Conservation (phyloP, 2,888 invertebrate genomes). For the Microdon myrmicae region DNA sequence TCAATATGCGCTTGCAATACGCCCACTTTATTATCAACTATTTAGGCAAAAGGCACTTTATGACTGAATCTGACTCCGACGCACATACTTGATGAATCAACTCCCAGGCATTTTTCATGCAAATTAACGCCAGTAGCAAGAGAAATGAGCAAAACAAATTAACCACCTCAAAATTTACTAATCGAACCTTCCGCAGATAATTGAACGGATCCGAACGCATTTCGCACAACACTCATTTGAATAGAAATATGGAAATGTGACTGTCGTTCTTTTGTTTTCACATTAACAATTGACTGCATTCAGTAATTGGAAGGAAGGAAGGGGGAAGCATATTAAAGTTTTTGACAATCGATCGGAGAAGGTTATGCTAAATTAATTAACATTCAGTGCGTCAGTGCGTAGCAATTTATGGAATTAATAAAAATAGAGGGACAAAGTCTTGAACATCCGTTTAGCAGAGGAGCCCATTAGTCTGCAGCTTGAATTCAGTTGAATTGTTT, state of each 20-base stretch:
- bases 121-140: neutral
- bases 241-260: conserved; percentile 25
- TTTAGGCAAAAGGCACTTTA: conserved; percentile 1
- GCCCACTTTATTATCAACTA: no score
- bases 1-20: neutral
- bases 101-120: conserved; percentile 18
- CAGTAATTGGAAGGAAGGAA: conserved; percentile 1
- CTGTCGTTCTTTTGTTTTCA: conserved; percentile 29
- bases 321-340: conserved; percentile 3
- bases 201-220: conserved; percentile 11
- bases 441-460: conserved; percentile 31
- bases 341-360: conserved; percentile 12
- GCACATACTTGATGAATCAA: conserved; percentile 18
- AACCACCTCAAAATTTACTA: conserved; percentile 6
- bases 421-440: conserved; percentile 16
- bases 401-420: conserved; percentile 19
- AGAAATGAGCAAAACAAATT: conserved; percentile 1
- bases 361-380: conserved; percentile 19
- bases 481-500: neutral
- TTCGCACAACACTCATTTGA: conserved; percentile 24
- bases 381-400: conserved; percentile 32
- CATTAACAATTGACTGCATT: conserved; percentile 16
- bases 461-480: conserved; percentile 19
- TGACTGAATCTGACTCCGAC: conserved; percentile 1
- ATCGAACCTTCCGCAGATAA: conserved; percentile 26